Base-by-base conservation (phyloP, 2,113 vertebrate genomes). In the Lutjanus erythropterus region DNA sequence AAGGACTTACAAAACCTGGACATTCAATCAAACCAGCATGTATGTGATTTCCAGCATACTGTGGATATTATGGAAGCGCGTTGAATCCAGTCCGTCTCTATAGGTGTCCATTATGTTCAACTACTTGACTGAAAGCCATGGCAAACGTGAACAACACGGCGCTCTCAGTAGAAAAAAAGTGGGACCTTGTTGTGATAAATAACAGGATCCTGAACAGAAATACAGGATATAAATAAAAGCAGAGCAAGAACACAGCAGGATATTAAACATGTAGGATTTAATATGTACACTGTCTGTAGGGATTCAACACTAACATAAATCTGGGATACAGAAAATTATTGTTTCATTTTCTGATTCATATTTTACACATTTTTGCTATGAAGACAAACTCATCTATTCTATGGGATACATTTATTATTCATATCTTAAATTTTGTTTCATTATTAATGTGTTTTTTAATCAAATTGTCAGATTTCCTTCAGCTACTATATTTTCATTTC, bases 191-290 rank as follows among this genome's bases (percentile, higher is more conserved):
- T 39, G 18, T 49, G 33, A 60, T 39, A 37, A 71, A 76, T 4
- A 47, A 64, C 31, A 55, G 15, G 31, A 74, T 60, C 29, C 9
- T 44, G 21, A 33, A 39, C 25, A 66, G 23, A 55, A 69, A 58
- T 27, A 44, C 16, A 29, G 11, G 4, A 29, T 46, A 21, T 31
- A 46, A 3, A 33, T 27, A 42, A 53, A 39, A 42, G 25, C 2
- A 16, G 2, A 16, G 10, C 2, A 29, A 42, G 23, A 39, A 41
- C 5, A 27, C 10, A n/a, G 35, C 23, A 18, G 10, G 19, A 31
- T 25, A 27, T n/a, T 35, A 46, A 53, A 75, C 41, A 59, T 47
- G 44, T 11, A 21, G 61, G 7, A 21, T 25, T 18, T 31, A 68
- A n/a, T 66, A 37, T 58, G 23, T 16, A 37, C 19, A 53, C 21